A percentile compares a stretch with the other conserved stretches of the same genome.
Conservation (phyloP, 1,140 invertebrate species). For the Leucophenga varia region DNA sequence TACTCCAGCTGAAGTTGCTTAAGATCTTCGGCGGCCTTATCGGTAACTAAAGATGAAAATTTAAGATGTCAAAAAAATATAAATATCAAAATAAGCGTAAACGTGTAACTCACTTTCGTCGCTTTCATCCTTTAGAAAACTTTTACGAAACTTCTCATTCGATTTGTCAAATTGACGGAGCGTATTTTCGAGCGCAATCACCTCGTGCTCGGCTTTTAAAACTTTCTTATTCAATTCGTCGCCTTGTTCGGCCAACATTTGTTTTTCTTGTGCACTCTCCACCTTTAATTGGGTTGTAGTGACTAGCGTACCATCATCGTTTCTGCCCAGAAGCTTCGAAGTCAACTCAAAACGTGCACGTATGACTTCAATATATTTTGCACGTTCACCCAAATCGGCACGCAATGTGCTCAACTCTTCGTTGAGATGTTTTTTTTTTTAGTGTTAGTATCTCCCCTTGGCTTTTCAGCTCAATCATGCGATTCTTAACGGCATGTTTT, state of each 20-base stretch:
- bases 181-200: slow-evolving; percentile 71
- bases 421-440: slow-evolving; percentile 59
- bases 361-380: slow-evolving; percentile 61
- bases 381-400: slow-evolving; percentile 59
- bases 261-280: slow-evolving; percentile 65
- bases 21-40: slow-evolving; percentile 24
- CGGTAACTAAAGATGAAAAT: slow-evolving; percentile 6
- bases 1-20: slow-evolving; percentile 28
- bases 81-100: background rate
- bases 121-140: slow-evolving; percentile 43
- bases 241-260: slow-evolving; percentile 65
- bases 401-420: slow-evolving; percentile 62
- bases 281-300: slow-evolving; percentile 66
- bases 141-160: slow-evolving; percentile 64
- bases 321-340: slow-evolving; percentile 56
- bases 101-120: slow-evolving; percentile 41
- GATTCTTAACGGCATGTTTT: slow-evolving; percentile 63
- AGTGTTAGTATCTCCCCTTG: slow-evolving; percentile 61
- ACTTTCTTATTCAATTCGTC: slow-evolving; percentile 67
- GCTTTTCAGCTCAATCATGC: slow-evolving; percentile 61
- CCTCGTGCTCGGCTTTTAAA: slow-evolving; percentile 67
- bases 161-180: slow-evolving; percentile 65
- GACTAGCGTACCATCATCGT: slow-evolving; percentile 60
- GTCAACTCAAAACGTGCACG: slow-evolving; percentile 56
- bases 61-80: background rate